Conservation (phyloP, 2,113 vertebrate genomes). For the Pelobates fuscus region DNA sequence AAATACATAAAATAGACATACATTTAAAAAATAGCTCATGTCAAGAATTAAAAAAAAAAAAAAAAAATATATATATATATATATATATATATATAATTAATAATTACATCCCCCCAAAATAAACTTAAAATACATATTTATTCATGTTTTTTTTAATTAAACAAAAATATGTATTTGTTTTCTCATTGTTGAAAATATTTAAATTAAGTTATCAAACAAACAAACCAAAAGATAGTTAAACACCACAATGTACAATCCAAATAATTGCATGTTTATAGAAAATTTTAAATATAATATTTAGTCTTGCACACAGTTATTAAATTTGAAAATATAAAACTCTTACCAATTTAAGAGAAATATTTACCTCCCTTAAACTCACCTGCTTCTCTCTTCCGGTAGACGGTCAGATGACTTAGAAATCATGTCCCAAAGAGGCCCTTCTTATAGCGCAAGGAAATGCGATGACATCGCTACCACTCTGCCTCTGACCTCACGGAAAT, state of each 20-base stretch:
- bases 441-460: conserved; percentile 43
- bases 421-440: conserved; percentile 29
- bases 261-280: too few species aligned
- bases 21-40: not conserved
- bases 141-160: too few species aligned
- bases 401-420: conserved; percentile 19
- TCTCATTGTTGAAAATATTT: not conserved
- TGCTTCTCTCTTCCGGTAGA: conserved; percentile 43
- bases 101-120: too few species aligned
- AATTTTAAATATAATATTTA: not conserved
- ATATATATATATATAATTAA: too few species aligned
- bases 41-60: not conserved
- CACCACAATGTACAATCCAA: too few species aligned
- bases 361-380: not conserved
- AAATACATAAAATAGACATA: not conserved
- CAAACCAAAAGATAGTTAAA: too few species aligned
- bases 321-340: not conserved
- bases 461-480: conserved; percentile 24
- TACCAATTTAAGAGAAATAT: not conserved
- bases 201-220: not conserved
- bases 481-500: conserved; percentile 48
- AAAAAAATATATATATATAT: too few species aligned
- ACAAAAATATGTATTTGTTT: too few species aligned
- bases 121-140: too few species aligned
- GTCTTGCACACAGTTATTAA: too few species aligned